Percentiles rank a stretch among this genome's conserved stretches.
Conservation (phyloP, 2,888 invertebrate species). For the Crematogaster levior region DNA sequence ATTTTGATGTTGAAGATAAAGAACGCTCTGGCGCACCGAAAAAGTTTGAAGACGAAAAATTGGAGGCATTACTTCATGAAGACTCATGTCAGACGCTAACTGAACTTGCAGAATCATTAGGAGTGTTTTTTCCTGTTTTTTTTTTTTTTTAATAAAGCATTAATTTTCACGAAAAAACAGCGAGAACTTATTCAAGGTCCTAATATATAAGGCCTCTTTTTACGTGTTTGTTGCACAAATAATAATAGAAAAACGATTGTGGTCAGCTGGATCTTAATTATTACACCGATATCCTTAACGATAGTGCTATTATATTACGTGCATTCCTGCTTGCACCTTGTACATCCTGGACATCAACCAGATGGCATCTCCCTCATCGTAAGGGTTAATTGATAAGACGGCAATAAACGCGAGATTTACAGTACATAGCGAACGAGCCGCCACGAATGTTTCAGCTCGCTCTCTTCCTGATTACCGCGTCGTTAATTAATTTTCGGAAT, state of each 20-base stretch:
- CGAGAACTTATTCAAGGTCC: too few species aligned
- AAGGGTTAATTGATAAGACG: slow-evolving; percentile 27
- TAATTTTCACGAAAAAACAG: too few species aligned
- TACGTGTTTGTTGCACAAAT: not conserved
- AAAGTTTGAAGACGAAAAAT: too few species aligned
- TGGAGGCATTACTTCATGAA: too few species aligned
- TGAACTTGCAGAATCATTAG: too few species aligned
- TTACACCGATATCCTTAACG: not conserved
- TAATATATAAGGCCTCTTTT: not conserved
- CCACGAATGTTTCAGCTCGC: not conserved
- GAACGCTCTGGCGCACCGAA: too few species aligned
- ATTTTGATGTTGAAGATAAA: too few species aligned
- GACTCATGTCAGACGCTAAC: too few species aligned
- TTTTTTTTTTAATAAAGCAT: too few species aligned
- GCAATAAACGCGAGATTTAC: slow-evolving; percentile 1
- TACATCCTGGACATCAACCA: not conserved
- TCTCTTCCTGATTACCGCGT: slow-evolving; percentile 11
- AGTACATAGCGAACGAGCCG: not conserved
- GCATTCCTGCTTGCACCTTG: slow-evolving; percentile 15
- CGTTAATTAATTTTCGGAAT: slow-evolving; percentile 24
- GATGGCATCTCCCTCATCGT: not conserved
- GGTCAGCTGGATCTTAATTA: not conserved
- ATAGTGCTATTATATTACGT: not conserved
- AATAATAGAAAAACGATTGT: not conserved
- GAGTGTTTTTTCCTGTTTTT: too few species aligned